phyloP scores from a whole-genome alignment of 2,113 vertebrate genomes.

The Astatoreochromis straeleni region DNA sequence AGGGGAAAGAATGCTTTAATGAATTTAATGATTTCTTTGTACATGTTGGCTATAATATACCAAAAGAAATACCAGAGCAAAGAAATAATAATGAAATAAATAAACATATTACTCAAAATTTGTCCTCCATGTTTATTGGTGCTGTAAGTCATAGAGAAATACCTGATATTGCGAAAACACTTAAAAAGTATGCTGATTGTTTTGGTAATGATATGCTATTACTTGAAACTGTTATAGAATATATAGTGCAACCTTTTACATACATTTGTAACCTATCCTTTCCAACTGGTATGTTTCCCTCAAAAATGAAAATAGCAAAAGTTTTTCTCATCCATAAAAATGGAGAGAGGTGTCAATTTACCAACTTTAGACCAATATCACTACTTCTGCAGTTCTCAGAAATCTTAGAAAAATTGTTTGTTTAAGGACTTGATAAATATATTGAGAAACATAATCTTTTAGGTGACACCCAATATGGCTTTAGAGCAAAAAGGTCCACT shows the following conservation, averaged over 20 bases:
- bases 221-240: background rate
- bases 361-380: background rate
- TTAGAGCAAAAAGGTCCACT: background rate
- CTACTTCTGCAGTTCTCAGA: background rate
- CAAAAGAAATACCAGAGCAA: background rate
- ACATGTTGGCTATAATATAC: background rate
- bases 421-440: background rate
- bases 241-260: background rate
- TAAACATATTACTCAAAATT: background rate
- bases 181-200: background rate
- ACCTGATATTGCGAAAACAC: background rate
- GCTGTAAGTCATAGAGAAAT: background rate
- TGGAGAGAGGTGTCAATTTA: background rate
- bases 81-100: background rate
- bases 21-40: background rate
- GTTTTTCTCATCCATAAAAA: background rate
- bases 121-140: background rate
- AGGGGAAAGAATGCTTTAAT: background rate
- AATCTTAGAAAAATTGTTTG: background rate
- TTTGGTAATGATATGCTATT: background rate
- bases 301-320: background rate
- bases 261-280: background rate
- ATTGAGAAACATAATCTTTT: background rate
- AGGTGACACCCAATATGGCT: background rate
- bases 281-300: background rate